phyloP scores from a whole-genome alignment of 2,113 vertebrate species.

The Progne subis region DNA sequence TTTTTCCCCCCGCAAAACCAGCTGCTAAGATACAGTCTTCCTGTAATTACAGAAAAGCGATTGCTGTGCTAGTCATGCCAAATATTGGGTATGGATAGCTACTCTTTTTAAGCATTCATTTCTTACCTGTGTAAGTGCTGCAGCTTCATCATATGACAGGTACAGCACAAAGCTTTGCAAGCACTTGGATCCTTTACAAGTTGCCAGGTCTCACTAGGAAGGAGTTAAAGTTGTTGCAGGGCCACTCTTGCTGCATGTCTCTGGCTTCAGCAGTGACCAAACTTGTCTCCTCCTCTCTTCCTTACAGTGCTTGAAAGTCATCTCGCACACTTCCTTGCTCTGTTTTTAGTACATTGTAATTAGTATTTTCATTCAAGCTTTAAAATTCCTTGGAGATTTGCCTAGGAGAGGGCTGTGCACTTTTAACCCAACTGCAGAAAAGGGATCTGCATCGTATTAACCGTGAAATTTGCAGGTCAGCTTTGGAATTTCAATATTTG shows the following conservation, averaged over 20 bases:
- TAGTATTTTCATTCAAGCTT: conserved; percentile 59
- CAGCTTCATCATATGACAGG: not conserved
- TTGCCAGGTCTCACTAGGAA: not conserved
- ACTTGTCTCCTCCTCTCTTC: not conserved
- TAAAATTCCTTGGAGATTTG: conserved; percentile 59
- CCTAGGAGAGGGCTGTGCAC: conserved; percentile 42
- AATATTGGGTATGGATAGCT: not conserved
- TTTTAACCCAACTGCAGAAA: conserved; percentile 63
- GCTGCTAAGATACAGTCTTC: not conserved
- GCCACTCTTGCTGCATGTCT: not conserved
- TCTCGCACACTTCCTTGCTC: conserved; percentile 26
- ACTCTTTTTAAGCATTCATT: not conserved
- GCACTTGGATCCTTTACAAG: not conserved
- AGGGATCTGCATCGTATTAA: conserved; percentile 23
- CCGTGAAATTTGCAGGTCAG: conserved; percentile 51
- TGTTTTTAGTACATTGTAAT: conserved; percentile 56
- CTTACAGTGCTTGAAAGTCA: not conserved
- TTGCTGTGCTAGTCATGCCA: not conserved
- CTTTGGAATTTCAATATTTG: conserved; percentile 56
- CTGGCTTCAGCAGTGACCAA: not conserved
- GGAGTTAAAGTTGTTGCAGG: not conserved
- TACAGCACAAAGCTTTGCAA: not conserved
- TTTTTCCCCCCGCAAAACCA: not conserved
- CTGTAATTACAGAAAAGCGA: not conserved
- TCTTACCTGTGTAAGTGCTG: accelerated